A percentile compares a stretch with the other conserved stretches of the same genome.
These are phyloP conservation scores for Pampus argenteus DNA, from an alignment of 2,797 vertebrate genomes.

Conservation along the genomic window DNA sequence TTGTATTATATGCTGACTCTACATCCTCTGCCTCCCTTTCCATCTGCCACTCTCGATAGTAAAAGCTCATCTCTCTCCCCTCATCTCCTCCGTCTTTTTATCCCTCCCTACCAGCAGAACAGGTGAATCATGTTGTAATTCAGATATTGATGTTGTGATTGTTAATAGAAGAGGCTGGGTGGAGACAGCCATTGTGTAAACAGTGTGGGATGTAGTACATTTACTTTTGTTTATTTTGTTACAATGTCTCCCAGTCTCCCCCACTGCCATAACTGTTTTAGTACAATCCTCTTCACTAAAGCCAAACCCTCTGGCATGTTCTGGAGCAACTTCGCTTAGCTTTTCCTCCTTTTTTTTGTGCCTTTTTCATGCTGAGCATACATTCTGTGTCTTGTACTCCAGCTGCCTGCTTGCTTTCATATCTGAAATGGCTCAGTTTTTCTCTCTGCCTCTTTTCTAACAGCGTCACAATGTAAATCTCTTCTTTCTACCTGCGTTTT, in stretches of 20 bases:
- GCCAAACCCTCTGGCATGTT: constrained; percentile 69
- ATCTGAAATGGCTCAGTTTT: constrained; percentile 30
- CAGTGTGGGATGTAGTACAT: constrained; percentile 37
- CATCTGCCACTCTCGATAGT: constrained; percentile 58
- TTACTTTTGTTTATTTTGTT: constrained; percentile 52
- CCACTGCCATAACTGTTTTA: constrained; percentile 47
- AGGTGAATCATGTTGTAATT: constrained; percentile 51
- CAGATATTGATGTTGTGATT: constrained; percentile 45
- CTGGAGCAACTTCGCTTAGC: constrained; percentile 42
- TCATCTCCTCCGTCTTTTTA: constrained; percentile 42
- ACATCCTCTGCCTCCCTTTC: constrained; percentile 52
- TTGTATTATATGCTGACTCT: constrained; percentile 59
- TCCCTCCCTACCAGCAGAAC: constrained; percentile 28
- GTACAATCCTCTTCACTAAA: constrained; percentile 55
- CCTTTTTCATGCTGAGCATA: constrained; percentile 32
- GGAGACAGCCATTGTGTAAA: constrained; percentile 53
- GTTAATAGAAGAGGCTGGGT: constrained; percentile 36
- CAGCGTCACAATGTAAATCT: constrained; percentile 8
- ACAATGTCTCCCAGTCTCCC: constrained; percentile 52
- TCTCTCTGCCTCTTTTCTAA: constrained; percentile 14
- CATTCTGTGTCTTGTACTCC: constrained; percentile 23
- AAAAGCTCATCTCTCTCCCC: constrained; percentile 14
- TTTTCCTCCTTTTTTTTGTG: constrained; percentile 12
- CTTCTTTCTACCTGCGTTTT: not conserved
- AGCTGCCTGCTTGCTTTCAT: constrained; percentile 22